Evolutionary conservation across 1,140 invertebrate genomes (phyloP), one percentile per base, ranked within the genome.

Genomic region (Hyles vespertilio): DNA sequence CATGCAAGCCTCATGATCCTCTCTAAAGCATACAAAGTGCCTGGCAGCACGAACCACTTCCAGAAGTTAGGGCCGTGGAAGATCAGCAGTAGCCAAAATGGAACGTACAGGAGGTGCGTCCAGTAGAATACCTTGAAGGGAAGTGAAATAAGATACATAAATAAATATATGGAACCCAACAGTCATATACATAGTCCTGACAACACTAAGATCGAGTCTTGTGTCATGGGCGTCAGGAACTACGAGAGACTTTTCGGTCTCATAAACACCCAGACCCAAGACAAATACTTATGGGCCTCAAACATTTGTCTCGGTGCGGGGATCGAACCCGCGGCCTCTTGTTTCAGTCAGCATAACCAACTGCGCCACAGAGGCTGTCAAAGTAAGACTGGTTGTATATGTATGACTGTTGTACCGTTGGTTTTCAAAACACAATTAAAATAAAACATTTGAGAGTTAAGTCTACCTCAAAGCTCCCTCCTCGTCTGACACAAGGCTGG

Each of bases 41-140:
- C 96, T 0, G 97, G 97, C 2, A 93, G 82, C 8, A 98, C 82
- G 74, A 98, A 97, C 97, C 97, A 99, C 82, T 96, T 97, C 97
- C 97, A 99, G 82, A 98, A 99, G 74, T 96, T 96, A 0, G 96
- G 96, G 0, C 93, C 96, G 79, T 99, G 98, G 40, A 98, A 89
- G 12, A 98, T 93, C 3, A 95, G 88, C 0, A 98, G 84, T 34
- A 97, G 89, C 95, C 95, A 98, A 79, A 98, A 98, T 0, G 95
- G 94, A 10, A 98, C 89, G 80, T 98, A 98, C 43, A 99, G 87
- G 36, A 97, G 89, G 88, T 99, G 98, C 0, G 96, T 96, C 95
- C 96, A 98, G 80, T 98, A 98, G 78, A 99, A 99, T 33, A 98
- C 91, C 96, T 97, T 22, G 22, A 22, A 22, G 22, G 22, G 22